Evolutionary conservation across 2,113 vertebrate species (phyloP).

Genomic region (Recurvirostra avosetta): DNA sequence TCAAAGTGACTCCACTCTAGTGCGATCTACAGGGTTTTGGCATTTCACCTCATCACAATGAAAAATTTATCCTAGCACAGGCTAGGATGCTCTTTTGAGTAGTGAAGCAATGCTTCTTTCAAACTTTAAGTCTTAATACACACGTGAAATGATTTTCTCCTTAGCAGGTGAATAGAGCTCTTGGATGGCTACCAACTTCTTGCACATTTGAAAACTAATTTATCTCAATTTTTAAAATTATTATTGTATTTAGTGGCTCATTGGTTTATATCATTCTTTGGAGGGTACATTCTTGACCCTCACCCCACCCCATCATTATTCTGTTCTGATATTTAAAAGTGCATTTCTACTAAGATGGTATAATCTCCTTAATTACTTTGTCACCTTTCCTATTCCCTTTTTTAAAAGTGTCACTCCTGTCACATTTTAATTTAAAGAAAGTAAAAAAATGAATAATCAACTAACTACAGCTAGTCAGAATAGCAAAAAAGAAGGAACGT

Average conservation of each 20-base stretch:
- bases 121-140: neutral
- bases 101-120: neutral
- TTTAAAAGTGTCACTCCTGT: neutral
- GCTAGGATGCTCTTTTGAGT: neutral
- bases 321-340: neutral
- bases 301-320: neutral
- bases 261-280: neutral
- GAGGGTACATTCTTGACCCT: neutral
- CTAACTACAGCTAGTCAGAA: neutral
- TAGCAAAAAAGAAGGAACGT: neutral
- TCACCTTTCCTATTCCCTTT: neutral
- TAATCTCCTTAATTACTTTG: neutral
- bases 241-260: neutral
- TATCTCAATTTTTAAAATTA: neutral
- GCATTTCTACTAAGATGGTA: neutral
- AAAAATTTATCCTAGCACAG: neutral
- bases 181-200: neutral
- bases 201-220: neutral
- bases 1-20: neutral
- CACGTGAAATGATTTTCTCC: neutral
- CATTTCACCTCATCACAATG: conserved; percentile 13
- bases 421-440: neutral
- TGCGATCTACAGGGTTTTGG: neutral
- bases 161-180: neutral
- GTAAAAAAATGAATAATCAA: neutral